Evolutionary conservation across 2,797 vertebrate genomes (phyloP), one percentile per base, ranked within the genome.

Genomic region (Artibeus lituratus): DNA sequence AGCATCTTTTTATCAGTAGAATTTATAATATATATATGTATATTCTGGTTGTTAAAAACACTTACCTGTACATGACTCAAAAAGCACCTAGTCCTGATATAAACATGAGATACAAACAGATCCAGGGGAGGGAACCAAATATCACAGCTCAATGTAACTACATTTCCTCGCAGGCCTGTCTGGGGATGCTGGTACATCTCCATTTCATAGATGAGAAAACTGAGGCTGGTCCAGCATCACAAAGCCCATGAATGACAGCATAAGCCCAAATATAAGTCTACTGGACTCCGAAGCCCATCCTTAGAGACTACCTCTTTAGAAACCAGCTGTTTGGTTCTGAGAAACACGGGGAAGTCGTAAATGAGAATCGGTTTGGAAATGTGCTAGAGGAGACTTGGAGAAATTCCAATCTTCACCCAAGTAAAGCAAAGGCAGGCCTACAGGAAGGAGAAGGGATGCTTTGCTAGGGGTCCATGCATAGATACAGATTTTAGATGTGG

Each of bases 1-100:
- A 92, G 44, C 10, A 44, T 35, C 39, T 35, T 92, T 90, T 87
- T 94, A 86, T 82, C 65, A 86, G 47, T 78, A 86, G 82, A 77
- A 83, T 92, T 59, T 73, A 76, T 76, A 77, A 90, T 62, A 39
- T 77, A 57, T 4, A 1, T 49, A 76, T 37, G n/a, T 51, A 37
- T 19, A 62, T n/a, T 10, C 42, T 44, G 19, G 35, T 53, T 67
- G 53, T 53, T 76, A 59, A 80, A 37, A 83, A 42, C 22, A 72
- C 62, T 74, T 39, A 65, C 51, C 14, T 10, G 44, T 37, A 14
- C 10, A 4, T 6, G 12, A 39, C 44, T 32, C 37, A 29, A 62
- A 72, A 88, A 51, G 15, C 49, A 24, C 73, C n/a, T 16, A 55
- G 47, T 81, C n/a, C 37, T 76, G 78, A 26, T 14, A 19, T 44